phyloP scores from a whole-genome alignment of 1,140 invertebrate species.

The Drosophila micromelanica region DNA sequence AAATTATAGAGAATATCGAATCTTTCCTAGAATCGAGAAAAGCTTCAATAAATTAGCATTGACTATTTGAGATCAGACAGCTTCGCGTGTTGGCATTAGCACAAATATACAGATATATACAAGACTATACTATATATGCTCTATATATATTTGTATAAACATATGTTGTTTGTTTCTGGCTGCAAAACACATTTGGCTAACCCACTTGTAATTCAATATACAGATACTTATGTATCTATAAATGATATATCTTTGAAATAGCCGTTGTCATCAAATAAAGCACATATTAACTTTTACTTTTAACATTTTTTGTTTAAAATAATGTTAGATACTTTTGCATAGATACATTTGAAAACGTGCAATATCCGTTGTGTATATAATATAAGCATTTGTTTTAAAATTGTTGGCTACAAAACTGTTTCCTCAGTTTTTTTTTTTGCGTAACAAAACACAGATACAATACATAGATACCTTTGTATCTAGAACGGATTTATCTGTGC shows the following conservation, averaged over 20 bases:
- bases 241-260: constrained; percentile 26
- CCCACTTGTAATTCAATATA: neutral
- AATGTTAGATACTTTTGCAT: no score
- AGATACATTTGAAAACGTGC: no score
- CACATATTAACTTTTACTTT: no score
- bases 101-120: neutral
- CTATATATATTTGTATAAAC: neutral
- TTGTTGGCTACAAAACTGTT: neutral
- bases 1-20: constrained; percentile 10
- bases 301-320: no score
- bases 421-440: neutral
- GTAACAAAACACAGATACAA: neutral
- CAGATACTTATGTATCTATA: neutral
- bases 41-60: neutral
- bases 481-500: neutral
- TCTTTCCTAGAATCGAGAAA: constrained; percentile 6
- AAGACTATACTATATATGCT: neutral
- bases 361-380: no score
- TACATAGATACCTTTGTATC: constrained; percentile 3
- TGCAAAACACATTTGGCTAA: neutral
- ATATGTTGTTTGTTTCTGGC: neutral
- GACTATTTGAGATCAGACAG: neutral
- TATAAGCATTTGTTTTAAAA: no score
- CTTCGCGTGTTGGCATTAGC: constrained; percentile 3
- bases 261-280: constrained; percentile 8